Conservation (phyloP, 2,888 invertebrate species). For the Xylocampa areola region DNA sequence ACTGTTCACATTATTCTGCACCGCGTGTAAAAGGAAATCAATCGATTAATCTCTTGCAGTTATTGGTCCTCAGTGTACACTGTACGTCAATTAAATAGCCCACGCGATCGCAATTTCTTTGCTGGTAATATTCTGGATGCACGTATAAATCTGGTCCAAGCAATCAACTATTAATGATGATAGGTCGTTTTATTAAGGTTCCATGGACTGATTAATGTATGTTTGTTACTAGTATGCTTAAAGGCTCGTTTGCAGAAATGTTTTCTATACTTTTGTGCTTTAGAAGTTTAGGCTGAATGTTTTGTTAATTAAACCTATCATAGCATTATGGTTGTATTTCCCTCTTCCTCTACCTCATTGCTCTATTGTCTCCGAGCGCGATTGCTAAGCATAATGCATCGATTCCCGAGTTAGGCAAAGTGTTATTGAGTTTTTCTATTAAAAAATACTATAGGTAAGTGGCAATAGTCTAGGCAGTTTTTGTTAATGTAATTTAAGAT, state of each 20-base stretch:
- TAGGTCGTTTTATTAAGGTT: slow-evolving; percentile 16
- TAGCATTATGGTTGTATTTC: too few species aligned
- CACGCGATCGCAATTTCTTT: slow-evolving; percentile 42
- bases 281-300: too few species aligned
- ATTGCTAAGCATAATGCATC: too few species aligned
- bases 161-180: slow-evolving; percentile 40
- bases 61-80: slow-evolving; percentile 61
- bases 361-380: too few species aligned
- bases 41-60: slow-evolving; percentile 63
- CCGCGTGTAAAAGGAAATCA: slow-evolving; percentile 45
- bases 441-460: too few species aligned
- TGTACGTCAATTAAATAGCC: slow-evolving; percentile 59
- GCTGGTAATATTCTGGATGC: slow-evolving; percentile 36
- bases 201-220: not conserved
- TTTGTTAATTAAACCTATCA: too few species aligned
- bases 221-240: not conserved
- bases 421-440: too few species aligned
- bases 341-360: too few species aligned
- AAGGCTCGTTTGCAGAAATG: not conserved
- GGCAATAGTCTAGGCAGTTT: too few species aligned
- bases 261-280: too few species aligned
- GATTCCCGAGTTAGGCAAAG: too few species aligned
- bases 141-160: slow-evolving; percentile 29
- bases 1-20: slow-evolving; percentile 27
- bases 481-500: too few species aligned